These are phyloP conservation scores for Acomys russatus DNA, from an alignment of 2,797 vertebrate genomes.

Conservation along the genomic window DNA sequence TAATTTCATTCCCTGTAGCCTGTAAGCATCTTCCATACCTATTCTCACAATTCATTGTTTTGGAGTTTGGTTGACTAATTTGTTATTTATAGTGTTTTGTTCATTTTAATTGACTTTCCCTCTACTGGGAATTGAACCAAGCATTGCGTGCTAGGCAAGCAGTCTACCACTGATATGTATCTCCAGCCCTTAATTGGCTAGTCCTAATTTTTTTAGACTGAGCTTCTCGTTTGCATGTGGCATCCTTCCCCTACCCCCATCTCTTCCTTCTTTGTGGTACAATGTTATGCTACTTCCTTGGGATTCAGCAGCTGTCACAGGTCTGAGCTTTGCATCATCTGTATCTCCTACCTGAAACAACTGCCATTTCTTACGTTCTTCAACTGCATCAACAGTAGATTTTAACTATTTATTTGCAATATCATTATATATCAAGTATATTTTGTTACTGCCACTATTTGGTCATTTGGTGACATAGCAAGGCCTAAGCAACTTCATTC, in stretches of 20 bases:
- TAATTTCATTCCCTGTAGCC: not conserved
- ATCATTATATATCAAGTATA: constrained; percentile 31
- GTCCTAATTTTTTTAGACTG: constrained; percentile 44
- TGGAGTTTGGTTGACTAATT: not conserved
- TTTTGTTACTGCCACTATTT: constrained; percentile 50
- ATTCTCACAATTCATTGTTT: constrained; percentile 18
- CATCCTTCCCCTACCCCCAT: not conserved
- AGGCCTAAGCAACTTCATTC: constrained; percentile 52
- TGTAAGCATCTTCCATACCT: not conserved
- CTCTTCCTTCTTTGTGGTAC: not conserved
- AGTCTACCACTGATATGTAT: not conserved
- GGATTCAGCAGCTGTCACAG: not conserved
- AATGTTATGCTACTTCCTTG: not conserved
- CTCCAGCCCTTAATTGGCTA: not conserved
- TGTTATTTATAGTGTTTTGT: not conserved
- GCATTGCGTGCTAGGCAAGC: not conserved
- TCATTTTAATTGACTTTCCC: not conserved
- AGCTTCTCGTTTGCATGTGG: constrained; percentile 20
- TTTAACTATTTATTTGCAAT: constrained; percentile 68
- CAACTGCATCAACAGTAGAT: constrained; percentile 21
- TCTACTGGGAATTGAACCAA: not conserved
- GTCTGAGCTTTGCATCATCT: not conserved
- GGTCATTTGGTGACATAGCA: constrained; percentile 64
- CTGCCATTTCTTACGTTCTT: constrained; percentile 55
- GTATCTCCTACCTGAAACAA: constrained; percentile 16